A percentile compares a stretch with the other conserved stretches of the same genome.
These are phyloP conservation scores for Hydrocynus forskahlii DNA, from an alignment of 2,797 vertebrate species.

Conservation along the genomic window DNA sequence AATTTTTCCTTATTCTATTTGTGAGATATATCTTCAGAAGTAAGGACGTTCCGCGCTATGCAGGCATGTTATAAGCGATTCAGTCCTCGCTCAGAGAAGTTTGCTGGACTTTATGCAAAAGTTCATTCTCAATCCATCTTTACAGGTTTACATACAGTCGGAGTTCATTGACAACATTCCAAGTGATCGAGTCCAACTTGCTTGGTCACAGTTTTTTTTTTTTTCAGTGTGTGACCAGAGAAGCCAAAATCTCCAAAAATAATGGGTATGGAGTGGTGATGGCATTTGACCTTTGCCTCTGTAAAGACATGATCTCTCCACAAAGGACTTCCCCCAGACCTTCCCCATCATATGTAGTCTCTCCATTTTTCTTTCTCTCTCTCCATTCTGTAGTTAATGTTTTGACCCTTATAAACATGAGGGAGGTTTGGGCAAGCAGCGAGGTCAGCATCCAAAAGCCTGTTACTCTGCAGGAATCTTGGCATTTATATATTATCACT, in stretches of 20 bases:
- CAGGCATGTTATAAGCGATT: constrained; percentile 67
- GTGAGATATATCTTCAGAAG: constrained; percentile 62
- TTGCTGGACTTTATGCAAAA: constrained; percentile 43
- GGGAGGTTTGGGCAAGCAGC: constrained; percentile 59
- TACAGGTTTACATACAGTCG: constrained; percentile 77
- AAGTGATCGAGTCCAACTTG: constrained; percentile 72
- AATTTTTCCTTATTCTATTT: constrained; percentile 67
- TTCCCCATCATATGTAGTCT: constrained; percentile 17
- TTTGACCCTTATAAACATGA: constrained; percentile 57
- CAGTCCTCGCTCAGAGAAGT: constrained; percentile 70
- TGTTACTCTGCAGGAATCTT: constrained; percentile 66
- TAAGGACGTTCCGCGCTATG: constrained; percentile 67
- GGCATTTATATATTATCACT: constrained; percentile 60
- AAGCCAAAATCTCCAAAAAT: constrained; percentile 46
- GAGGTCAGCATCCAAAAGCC: constrained; percentile 58
- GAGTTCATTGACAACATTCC: constrained; percentile 75
- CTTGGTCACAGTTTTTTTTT: constrained; percentile 59
- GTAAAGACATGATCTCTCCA: neutral
- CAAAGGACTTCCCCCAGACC: neutral
- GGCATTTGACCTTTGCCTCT: constrained; percentile 15
- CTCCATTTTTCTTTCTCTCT: constrained; percentile 40
- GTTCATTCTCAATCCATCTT: constrained; percentile 80
- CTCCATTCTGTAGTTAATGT: constrained; percentile 48
- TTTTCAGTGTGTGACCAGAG: constrained; percentile 56
- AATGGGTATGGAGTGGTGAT: constrained; percentile 55